Evolutionary conservation across 2,113 vertebrate species (phyloP).

Genomic region (Menura novaehollandiae): DNA sequence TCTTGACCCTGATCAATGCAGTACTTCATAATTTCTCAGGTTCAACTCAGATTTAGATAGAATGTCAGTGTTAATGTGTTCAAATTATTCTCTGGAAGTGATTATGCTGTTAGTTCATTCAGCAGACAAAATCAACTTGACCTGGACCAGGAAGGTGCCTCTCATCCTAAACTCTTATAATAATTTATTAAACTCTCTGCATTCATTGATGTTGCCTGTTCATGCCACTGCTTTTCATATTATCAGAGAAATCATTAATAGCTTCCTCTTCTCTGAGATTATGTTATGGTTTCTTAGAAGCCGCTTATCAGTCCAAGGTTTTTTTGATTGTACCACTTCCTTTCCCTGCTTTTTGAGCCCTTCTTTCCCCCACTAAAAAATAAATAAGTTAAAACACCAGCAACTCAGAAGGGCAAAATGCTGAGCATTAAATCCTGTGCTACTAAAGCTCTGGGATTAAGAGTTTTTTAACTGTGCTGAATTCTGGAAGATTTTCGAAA

Average conservation of each 20-base stretch:
- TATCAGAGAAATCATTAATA: not conserved
- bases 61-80: not conserved
- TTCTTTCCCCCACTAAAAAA: not conserved
- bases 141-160: not conserved
- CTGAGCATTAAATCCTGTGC: not conserved
- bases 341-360: not conserved
- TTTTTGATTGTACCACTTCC: not conserved
- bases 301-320: not conserved
- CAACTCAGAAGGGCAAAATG: not conserved
- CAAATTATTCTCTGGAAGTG: not conserved
- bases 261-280: not conserved
- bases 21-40: not conserved
- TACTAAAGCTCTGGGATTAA: not conserved
- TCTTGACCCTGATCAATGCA: not conserved
- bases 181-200: not conserved
- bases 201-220: not conserved
- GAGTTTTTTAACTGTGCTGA: not conserved
- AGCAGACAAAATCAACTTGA: not conserved
- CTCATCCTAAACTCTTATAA: not conserved
- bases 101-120: not conserved
- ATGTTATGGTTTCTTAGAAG: not conserved
- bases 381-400: not conserved
- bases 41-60: not conserved
- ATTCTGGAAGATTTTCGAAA: not conserved
- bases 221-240: not conserved